Evolutionary conservation across 2,797 vertebrate species (phyloP).

Genomic region (Neosalanx taihuensis): DNA sequence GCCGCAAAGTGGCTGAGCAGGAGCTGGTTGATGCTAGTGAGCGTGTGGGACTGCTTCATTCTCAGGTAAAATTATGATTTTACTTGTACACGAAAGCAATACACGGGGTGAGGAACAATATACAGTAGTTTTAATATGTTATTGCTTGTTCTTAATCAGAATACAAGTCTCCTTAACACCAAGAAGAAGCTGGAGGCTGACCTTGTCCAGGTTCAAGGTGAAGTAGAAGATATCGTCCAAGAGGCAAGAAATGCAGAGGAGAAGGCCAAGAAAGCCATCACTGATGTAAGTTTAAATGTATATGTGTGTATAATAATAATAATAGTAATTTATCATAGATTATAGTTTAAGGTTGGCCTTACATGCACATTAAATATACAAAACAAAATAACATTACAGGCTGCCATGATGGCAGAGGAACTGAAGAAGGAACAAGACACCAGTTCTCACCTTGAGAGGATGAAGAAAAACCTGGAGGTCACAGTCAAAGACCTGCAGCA

Average conservation of each 20-base stretch:
- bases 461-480: slow-evolving; percentile 90
- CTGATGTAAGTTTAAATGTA: background rate
- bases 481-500: slow-evolving; percentile 89
- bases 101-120: background rate
- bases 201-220: slow-evolving; percentile 79
- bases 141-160: slow-evolving; percentile 61
- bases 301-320: background rate
- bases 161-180: slow-evolving; percentile 79
- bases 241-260: slow-evolving; percentile 89
- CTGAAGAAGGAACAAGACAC: slow-evolving; percentile 93
- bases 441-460: slow-evolving; percentile 87
- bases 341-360: background rate
- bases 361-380: background rate
- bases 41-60: slow-evolving; percentile 81
- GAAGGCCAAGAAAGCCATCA: slow-evolving; percentile 91
- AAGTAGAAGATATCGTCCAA: slow-evolving; percentile 83
- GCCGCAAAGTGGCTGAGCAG: slow-evolving; percentile 84
- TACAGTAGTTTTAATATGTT: background rate
- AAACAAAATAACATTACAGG: slow-evolving; percentile 60
- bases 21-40: slow-evolving; percentile 85
- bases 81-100: background rate
- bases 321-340: background rate
- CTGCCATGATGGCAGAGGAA: slow-evolving; percentile 93
- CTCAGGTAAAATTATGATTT: slow-evolving; percentile 56
- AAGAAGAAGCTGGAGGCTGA: slow-evolving; percentile 87